Conservation (phyloP, 2,888 invertebrate genomes). For the Aradus depressus region DNA sequence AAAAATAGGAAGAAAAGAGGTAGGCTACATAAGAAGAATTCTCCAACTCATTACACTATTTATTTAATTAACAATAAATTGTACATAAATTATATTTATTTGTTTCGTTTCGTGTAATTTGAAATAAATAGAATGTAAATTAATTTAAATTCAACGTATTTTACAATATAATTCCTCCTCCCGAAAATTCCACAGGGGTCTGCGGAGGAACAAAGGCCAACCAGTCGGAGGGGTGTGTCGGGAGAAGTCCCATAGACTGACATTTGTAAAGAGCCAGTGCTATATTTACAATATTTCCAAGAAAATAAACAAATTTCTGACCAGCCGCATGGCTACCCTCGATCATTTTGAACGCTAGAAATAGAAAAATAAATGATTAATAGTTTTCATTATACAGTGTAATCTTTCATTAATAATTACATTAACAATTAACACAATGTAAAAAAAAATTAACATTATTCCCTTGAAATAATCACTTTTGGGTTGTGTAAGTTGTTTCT, state of each 20-base stretch:
- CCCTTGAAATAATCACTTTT: no score
- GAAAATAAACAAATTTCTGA: conserved; percentile 84
- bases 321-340: conserved; percentile 81
- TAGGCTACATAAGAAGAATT: conserved; percentile 1
- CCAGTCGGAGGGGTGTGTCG: conserved; percentile 97
- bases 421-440: no score
- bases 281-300: conserved; percentile 88
- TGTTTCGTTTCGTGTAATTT: conserved; percentile 14
- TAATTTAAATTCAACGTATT: conserved; percentile 33
- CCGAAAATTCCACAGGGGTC: conserved; percentile 70
- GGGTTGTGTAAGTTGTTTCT: no score
- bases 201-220: conserved; percentile 91
- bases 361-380: conserved; percentile 3
- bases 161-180: conserved; percentile 62
- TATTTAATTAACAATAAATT: conserved; percentile 7
- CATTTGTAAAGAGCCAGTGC: conserved; percentile 91
- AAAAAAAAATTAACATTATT: no score
- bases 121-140: conserved; percentile 19
- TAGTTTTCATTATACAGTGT: no score
- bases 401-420: no score
- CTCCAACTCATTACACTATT: conserved; percentile 13
- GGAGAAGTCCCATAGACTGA: conserved; percentile 92
- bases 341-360: conserved; percentile 74
- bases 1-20: conserved; percentile 27
- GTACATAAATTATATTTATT: conserved; percentile 16